Percentiles rank a stretch among this genome's conserved stretches.
Evolutionary conservation across 2,113 vertebrate species (phyloP).

Genomic region (Aspiorhynchus laticeps): DNA sequence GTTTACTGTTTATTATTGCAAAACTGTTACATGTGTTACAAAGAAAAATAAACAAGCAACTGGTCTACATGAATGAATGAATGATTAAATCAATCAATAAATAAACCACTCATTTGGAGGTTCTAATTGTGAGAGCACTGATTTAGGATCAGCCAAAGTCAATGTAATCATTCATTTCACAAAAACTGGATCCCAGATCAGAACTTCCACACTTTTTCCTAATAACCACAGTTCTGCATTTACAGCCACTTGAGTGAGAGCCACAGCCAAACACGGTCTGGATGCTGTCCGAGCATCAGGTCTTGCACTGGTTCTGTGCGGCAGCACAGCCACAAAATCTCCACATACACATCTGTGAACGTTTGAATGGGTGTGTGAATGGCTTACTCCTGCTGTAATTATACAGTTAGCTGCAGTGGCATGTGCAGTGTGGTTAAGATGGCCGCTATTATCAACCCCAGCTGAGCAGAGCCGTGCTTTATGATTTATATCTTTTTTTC

Average conservation of each 20-base stretch:
- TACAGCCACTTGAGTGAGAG: not conserved
- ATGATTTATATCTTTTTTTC: slow-evolving; percentile 35
- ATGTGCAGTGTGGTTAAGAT: slow-evolving; percentile 43
- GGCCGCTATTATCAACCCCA: slow-evolving; percentile 34
- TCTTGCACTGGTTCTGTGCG: slow-evolving; percentile 21
- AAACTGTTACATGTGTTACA: not conserved
- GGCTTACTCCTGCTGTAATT: slow-evolving; percentile 50
- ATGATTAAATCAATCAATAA: not conserved
- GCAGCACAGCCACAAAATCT: slow-evolving; percentile 44
- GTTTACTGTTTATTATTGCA: not conserved
- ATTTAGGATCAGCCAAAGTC: not conserved
- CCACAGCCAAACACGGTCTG: not conserved
- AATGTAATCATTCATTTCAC: not conserved
- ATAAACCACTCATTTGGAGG: not conserved
- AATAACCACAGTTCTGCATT: not conserved
- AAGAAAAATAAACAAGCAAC: not conserved
- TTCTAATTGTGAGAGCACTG: not conserved
- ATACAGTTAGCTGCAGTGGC: slow-evolving; percentile 34
- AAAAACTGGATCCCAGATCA: not conserved
- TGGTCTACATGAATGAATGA: not conserved
- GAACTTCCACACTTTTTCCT: not conserved
- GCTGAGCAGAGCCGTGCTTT: slow-evolving; percentile 37
- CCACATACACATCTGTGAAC: slow-evolving; percentile 59
- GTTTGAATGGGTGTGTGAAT: slow-evolving; percentile 49
- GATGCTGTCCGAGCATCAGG: not conserved